Base-by-base conservation (phyloP, 2,888 invertebrate genomes). In the Ormyrus labotus region DNA sequence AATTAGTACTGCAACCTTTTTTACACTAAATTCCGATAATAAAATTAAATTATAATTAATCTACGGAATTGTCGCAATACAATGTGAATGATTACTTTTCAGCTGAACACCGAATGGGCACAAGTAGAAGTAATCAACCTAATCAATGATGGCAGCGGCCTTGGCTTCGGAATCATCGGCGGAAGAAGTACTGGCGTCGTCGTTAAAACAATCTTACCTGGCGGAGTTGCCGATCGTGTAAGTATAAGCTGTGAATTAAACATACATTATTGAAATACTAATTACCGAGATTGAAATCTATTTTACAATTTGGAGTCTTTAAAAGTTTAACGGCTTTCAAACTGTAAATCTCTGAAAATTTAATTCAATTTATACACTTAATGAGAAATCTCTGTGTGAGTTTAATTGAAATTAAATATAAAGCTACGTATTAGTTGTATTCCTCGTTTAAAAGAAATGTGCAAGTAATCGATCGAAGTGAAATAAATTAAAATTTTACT, bases 31-130 rank as follows among this genome's bases (percentile, higher is more conserved):
- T 34, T 34, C 34, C 34, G 34, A 34, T 34, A 34, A 34, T 34
- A 34, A 34, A 34, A 34, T 34, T 34, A 4, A 4, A 34, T 34
- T 34, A 2, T 4, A 61, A 19, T 1, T 8, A 61, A 61, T 61
- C 19, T 6, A n/a, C 9, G 8, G 51, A 10, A 51, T 34, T 50
- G 47, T 67, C 9, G 2, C 19, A 4, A 55, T 68, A 80, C 45
- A 58, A 34, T 34, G 34, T 34, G 34, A 34, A 34, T 4, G 34
- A 34, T 4, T 34, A 34, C 34, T 74, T 92, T 93, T 87, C 93
- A 97, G 94, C 94, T 99, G 92, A 98, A 97, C 92, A 99, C 99
- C 91, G 99, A 99, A 94, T 99, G 98, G 98, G 98, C 98, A 87
- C 99, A 99, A 94, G 98, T 99, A 86, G 99, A 99, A 93, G 97